These are phyloP conservation scores for Okamejei kenojei DNA, from an alignment of 2,797 vertebrate genomes.

Conservation along the genomic window DNA sequence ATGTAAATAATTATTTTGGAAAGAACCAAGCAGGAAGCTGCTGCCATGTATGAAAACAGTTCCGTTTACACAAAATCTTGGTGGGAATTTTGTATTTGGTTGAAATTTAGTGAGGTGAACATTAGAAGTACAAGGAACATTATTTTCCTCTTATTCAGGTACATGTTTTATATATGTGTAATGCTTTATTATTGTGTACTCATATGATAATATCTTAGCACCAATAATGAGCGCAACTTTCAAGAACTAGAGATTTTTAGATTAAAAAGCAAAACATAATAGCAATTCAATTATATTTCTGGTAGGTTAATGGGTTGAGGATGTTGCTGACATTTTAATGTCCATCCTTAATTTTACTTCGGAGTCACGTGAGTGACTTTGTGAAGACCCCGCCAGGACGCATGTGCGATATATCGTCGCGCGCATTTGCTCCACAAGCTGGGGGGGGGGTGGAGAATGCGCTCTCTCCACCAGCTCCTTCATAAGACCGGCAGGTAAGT, in stretches of 20 bases:
- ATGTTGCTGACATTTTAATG: too few species aligned
- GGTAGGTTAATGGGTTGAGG: neutral
- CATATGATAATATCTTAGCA: neutral
- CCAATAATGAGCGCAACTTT: neutral
- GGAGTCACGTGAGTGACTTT: too few species aligned
- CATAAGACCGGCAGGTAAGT: too few species aligned
- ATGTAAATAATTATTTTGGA: constrained; percentile 9
- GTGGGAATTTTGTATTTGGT: neutral
- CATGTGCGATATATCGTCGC: too few species aligned
- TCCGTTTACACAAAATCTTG: neutral
- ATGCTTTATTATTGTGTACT: neutral
- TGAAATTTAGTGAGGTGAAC: neutral
- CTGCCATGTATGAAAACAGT: neutral
- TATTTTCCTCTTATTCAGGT: neutral
- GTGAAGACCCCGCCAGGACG: too few species aligned
- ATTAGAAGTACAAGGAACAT: neutral
- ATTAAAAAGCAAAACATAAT: too few species aligned
- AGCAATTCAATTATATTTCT: too few species aligned
- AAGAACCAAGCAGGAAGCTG: neutral
- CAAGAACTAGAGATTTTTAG: too few species aligned
- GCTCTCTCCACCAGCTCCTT: too few species aligned
- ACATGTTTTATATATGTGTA: neutral
- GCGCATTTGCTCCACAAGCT: too few species aligned
- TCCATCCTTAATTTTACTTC: too few species aligned
- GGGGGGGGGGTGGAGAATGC: too few species aligned